Percentiles rank a stretch among this genome's conserved stretches.
These are phyloP conservation scores for Papilio demoleus DNA, from an alignment of 2,888 invertebrate genomes.

Conservation along the genomic window DNA sequence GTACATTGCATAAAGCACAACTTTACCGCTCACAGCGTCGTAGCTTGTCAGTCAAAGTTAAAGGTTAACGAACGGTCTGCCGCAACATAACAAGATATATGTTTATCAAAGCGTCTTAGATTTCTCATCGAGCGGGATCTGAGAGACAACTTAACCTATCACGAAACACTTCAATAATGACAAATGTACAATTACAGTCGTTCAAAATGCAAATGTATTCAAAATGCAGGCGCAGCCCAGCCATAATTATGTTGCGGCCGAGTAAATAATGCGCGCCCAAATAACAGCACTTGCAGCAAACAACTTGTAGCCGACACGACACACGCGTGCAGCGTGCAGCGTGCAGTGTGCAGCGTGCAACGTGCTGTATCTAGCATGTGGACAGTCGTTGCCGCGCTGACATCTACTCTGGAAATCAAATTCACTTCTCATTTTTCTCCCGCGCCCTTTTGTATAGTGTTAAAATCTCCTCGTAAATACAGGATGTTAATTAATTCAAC, in stretches of 20 bases:
- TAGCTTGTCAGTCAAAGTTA: neutral
- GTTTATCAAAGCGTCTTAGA: neutral
- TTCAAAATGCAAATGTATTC: constrained; percentile 34
- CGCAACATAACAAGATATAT: neutral
- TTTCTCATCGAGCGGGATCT: neutral
- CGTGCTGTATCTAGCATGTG: constrained; percentile 9
- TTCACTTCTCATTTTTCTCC: constrained; percentile 62
- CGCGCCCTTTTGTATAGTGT: constrained; percentile 61
- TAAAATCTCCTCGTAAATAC: constrained; percentile 56
- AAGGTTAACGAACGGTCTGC: neutral
- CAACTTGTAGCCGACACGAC: constrained; percentile 15
- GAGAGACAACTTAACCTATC: constrained; percentile 17
- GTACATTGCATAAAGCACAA: neutral
- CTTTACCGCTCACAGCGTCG: neutral
- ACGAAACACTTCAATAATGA: constrained; percentile 34
- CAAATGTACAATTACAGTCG: constrained; percentile 19
- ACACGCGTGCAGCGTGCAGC: neutral
- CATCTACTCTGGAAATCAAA: constrained; percentile 49
- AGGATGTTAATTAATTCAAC: constrained; percentile 42
- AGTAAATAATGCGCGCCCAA: constrained; percentile 26
- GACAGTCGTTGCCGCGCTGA: constrained; percentile 31
- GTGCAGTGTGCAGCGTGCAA: constrained; percentile 3
- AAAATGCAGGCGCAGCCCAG: neutral
- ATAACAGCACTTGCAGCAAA: constrained; percentile 13
- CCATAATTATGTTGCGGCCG: constrained; percentile 23